Base-by-base conservation (phyloP, 2,113 vertebrate species). In the Pachypanchax playfairii region DNA sequence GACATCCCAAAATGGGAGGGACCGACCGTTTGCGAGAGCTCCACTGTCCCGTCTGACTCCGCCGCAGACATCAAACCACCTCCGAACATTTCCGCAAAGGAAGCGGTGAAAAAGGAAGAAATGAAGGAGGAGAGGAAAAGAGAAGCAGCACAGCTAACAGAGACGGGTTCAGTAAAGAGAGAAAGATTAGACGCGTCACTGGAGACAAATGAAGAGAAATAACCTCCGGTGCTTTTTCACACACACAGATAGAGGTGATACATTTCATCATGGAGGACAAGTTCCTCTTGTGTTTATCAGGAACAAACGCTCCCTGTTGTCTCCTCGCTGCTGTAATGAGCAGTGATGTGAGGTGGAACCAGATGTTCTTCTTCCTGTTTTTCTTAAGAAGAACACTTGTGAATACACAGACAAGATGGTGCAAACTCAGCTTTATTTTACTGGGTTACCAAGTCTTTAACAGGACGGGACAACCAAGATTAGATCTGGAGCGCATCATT, bases 1-100 rank as follows among this genome's bases (percentile, higher is more conserved):
- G 93, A 94, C 48, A 92, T 98, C 46, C 97, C 96, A 0, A 72
- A 92, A 69, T 99, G 97, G 97, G 83, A 86, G 0, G 94, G 95
- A 12, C 95, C 95, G 0, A 87, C 83, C 0, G 70, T 96, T 66
- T 93, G 95, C 36, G 92, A 94, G 53, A 83, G 61, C 66, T 85
- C 90, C 35, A 62, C 52, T 0, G 70, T 7, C 13, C 55, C 21
- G 13, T 57, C 41, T 1, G 84, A 75, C 21, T 49, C 47, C 10
- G 0, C 7, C 6, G 0, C 1, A 0, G 67, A 83, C 0, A 21
- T 64, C 43, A 88, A 87, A 59, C 67, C 81, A 1, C 53, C 47
- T 0, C 6, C 0, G 6, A 17, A 15, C 35, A 25, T 48, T 5
- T 36, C 58, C 6, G 56, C 50, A 11, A 79, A 87, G 53, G 36